phyloP scores from a whole-genome alignment of 2,797 vertebrate genomes.

The Spinus pinus region DNA sequence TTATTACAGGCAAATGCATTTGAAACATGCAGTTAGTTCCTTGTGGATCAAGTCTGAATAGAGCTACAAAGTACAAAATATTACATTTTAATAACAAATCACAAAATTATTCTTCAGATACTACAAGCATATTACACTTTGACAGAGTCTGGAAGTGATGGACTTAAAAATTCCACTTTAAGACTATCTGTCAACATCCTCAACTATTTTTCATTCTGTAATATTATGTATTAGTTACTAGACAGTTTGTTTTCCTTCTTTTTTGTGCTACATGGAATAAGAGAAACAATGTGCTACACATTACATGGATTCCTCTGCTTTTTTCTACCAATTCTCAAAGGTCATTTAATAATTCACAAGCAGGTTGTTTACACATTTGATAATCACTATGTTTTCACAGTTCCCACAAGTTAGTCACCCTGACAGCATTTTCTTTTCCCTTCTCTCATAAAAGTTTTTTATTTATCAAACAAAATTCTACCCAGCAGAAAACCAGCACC shows the following conservation, averaged over 20 bases:
- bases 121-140: background rate
- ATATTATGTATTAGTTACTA: background rate
- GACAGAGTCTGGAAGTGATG: background rate
- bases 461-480: background rate
- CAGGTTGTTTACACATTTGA: background rate
- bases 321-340: background rate
- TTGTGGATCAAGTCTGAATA: background rate
- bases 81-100: background rate
- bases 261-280: background rate
- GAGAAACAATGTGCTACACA: background rate
- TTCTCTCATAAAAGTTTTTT: background rate
- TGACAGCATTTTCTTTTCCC: background rate
- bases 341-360: slow-evolving; percentile 6
- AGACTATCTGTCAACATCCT: background rate
- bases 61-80: background rate
- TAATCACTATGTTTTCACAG: background rate
- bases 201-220: background rate
- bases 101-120: background rate
- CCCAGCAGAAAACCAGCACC: background rate
- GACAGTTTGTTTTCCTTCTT: background rate
- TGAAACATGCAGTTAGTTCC: background rate
- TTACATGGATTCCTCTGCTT: background rate
- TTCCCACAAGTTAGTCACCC: background rate
- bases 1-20: background rate
- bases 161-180: background rate